Base-by-base conservation (phyloP, 2,888 invertebrate species). In the Melipona beecheii region DNA sequence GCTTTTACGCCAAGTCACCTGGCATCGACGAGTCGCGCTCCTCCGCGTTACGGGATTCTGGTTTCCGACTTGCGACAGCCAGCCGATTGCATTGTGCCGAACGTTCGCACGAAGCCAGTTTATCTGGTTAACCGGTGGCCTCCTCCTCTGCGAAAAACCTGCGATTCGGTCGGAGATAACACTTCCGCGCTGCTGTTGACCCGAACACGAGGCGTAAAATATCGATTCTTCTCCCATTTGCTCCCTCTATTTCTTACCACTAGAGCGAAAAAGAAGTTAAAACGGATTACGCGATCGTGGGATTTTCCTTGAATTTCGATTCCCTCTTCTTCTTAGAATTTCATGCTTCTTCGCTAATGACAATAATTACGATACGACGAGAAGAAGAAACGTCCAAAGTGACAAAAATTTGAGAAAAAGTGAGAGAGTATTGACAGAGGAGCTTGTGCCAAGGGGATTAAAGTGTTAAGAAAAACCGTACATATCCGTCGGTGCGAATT, bases 21-120 rank as follows among this genome's bases (percentile, higher is more conserved):
- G 9, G 73, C 69, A 66, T 76, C 74, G 65, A 83, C 79, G 11
- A 11, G 78, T n/a, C 70, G 27, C 71, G 68, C 66, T 66, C 68
- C 64, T 58, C 84, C 24, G 60, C 58, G 52, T 83, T 83, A 65
- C 71, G 65, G 78, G 84, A 75, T 78, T 84, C 54, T 71, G 70
- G 70, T 76, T 84, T 76, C 73, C 75, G 66, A 79, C 73, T 75
- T 79, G 21, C 73, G 73, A 80, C 80, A 76, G 60, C 27, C 6
- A 60, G 69, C 27, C 71, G 71, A 73, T 68, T 75, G 79, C 69
- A 78, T 75, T 78, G 84, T 78, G 66, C 52, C 78, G 75, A 75
- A 56, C 31, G 65, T 81, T 82, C 81, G 36, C 82, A 82, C 81
- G 81, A 49, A 75, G 49, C 75, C 21, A 52, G 58, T 82, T 75